Percentiles rank a stretch among this genome's conserved stretches.
These are phyloP conservation scores for Ursus arctos DNA, from an alignment of 2,113 vertebrate species.

Conservation along the genomic window DNA sequence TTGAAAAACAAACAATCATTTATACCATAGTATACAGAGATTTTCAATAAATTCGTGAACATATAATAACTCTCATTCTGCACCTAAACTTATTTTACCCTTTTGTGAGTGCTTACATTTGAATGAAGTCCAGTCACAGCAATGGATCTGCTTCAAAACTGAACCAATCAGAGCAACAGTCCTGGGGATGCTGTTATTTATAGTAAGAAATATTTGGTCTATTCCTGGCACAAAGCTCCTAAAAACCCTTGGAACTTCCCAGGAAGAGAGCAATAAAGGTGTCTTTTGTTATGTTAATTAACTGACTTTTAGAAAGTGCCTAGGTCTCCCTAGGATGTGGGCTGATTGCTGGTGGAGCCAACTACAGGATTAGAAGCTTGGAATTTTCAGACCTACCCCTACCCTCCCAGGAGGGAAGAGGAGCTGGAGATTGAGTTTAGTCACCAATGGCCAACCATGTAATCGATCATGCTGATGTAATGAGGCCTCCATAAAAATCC, in stretches of 20 bases:
- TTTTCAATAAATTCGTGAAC: constrained; percentile 18
- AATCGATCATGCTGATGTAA: background rate
- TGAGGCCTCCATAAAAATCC: background rate
- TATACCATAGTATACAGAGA: background rate
- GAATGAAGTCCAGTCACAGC: background rate
- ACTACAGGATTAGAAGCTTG: background rate
- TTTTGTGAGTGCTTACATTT: background rate
- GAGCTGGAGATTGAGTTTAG: background rate
- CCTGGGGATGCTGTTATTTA: background rate
- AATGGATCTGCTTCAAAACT: background rate
- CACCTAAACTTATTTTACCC: constrained; percentile 44
- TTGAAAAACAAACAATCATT: background rate
- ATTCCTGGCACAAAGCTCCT: background rate
- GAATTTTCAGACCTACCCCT: background rate
- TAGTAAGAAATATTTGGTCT: background rate
- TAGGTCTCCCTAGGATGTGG: background rate
- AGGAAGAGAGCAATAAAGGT: background rate
- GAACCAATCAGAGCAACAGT: background rate
- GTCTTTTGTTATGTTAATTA: background rate
- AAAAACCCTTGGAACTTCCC: background rate
- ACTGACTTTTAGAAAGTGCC: background rate
- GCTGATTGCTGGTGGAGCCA: background rate
- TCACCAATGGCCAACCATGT: background rate
- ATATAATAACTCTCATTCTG: background rate
- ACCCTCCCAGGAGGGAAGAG: background rate